phyloP scores from a whole-genome alignment of 2,888 invertebrate species.

The Hypena proboscidalis region DNA sequence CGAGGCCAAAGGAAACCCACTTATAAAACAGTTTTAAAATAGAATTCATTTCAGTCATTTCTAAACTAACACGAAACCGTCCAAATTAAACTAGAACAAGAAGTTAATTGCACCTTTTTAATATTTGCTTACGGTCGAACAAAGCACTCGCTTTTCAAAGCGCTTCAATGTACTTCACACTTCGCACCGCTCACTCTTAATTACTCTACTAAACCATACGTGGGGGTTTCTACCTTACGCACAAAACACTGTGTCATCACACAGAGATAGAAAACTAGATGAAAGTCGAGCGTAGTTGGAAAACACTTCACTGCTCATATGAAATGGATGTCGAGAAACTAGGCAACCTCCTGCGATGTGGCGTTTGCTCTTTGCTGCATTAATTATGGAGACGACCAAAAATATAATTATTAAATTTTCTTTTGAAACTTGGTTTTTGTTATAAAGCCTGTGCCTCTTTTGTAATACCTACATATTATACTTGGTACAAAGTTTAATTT shows the following conservation, averaged over 20 bases:
- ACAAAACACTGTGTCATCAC: neutral
- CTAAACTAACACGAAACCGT: neutral
- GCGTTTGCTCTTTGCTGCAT: slow-evolving; percentile 44
- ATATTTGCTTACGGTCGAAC: slow-evolving; percentile 1
- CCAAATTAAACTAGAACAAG: too few relatives aligned
- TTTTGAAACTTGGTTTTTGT: slow-evolving; percentile 21
- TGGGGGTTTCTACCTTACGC: slow-evolving; percentile 7
- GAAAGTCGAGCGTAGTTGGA: slow-evolving; percentile 18
- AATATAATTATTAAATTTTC: slow-evolving; percentile 31
- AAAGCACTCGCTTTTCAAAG: slow-evolving; percentile 15
- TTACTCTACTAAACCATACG: slow-evolving; percentile 20
- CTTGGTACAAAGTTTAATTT: too few relatives aligned
- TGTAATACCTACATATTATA: too few relatives aligned
- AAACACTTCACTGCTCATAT: slow-evolving; percentile 37
- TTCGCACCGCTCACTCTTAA: slow-evolving; percentile 19
- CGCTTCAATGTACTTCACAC: slow-evolving; percentile 15
- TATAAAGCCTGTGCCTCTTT: slow-evolving; percentile 2
- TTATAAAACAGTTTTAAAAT: neutral
- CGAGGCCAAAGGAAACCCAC: too few relatives aligned
- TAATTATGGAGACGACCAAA: slow-evolving; percentile 42
- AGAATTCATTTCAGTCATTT: neutral
- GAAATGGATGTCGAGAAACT: slow-evolving; percentile 37
- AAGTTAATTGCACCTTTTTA: neutral
- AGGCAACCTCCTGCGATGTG: slow-evolving; percentile 19
- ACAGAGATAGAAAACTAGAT: neutral